phyloP scores from a whole-genome alignment of 2,888 invertebrate species.

The Ischnura elegans region DNA sequence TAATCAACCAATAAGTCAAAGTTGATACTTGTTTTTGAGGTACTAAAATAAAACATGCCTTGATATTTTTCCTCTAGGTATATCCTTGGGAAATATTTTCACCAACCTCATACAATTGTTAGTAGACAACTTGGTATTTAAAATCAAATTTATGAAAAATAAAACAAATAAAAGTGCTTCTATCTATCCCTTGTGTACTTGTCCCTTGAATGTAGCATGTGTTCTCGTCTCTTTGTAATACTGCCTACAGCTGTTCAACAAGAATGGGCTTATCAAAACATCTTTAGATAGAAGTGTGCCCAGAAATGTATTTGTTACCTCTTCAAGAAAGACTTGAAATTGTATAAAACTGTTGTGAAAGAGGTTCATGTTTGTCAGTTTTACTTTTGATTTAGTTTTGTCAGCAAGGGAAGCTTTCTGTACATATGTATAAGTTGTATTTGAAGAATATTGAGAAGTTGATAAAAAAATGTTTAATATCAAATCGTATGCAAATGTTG shows the following conservation, averaged over 20 bases:
- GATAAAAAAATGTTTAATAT: constrained; percentile 49
- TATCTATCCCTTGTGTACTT: constrained; percentile 67
- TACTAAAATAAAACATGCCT: constrained; percentile 55
- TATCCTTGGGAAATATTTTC: constrained; percentile 65
- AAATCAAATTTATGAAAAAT: constrained; percentile 65
- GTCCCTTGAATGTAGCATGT: constrained; percentile 66
- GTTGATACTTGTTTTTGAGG: constrained; percentile 66
- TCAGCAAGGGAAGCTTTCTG: constrained; percentile 46
- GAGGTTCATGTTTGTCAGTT: constrained; percentile 62
- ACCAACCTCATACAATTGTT: constrained; percentile 65
- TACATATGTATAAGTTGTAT: constrained; percentile 50
- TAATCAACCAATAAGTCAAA: constrained; percentile 64
- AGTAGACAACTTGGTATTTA: constrained; percentile 64
- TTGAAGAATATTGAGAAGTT: constrained; percentile 56
- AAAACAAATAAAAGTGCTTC: constrained; percentile 65
- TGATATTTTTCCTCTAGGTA: constrained; percentile 64
- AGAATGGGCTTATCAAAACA: constrained; percentile 57
- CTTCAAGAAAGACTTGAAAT: constrained; percentile 57
- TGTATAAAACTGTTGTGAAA: constrained; percentile 62
- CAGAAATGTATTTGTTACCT: constrained; percentile 60
- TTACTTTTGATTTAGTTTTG: constrained; percentile 59
- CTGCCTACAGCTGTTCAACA: constrained; percentile 59
- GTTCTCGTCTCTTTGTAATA: constrained; percentile 64
- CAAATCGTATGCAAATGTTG: background rate
- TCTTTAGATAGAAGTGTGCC: constrained; percentile 61